Percentiles rank a stretch among this genome's conserved stretches.
These are phyloP conservation scores for Colletes latitarsis DNA, from an alignment of 1,140 invertebrate species.

Conservation along the genomic window DNA sequence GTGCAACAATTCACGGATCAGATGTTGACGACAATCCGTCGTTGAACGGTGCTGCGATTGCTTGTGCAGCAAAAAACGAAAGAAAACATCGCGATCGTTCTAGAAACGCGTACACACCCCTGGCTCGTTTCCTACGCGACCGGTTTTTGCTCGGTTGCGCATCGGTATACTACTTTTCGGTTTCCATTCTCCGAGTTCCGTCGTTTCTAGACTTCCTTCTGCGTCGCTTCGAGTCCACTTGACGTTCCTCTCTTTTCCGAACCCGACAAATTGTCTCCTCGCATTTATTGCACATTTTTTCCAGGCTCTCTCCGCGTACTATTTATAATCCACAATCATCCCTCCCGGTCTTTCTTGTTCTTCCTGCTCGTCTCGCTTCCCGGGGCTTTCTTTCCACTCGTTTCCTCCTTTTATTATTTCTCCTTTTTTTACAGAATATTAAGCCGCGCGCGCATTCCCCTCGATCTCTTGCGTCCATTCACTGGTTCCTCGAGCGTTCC, in stretches of 20 bases:
- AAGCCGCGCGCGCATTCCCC: background rate
- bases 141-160: background rate
- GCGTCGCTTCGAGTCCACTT: slow-evolving; percentile 5
- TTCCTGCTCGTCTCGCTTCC: background rate
- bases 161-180: slow-evolving; percentile 13
- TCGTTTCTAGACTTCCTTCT: background rate
- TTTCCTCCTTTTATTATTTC: background rate
- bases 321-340: slow-evolving; percentile 19
- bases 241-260: background rate
- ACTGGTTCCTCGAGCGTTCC: background rate
- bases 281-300: slow-evolving; percentile 5
- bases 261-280: background rate
- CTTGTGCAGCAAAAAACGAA: background rate
- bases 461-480: slow-evolving; percentile 6
- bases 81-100: background rate
- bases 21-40: background rate
- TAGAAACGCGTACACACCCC: background rate
- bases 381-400: background rate
- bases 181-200: background rate
- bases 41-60: background rate
- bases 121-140: slow-evolving; percentile 6
- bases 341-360: background rate
- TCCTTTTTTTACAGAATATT: slow-evolving; percentile 14
- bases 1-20: background rate
- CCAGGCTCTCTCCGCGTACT: background rate